Evolutionary conservation across 2,797 vertebrate genomes (phyloP).

Genomic region (Parotocinclus haroldoi): DNA sequence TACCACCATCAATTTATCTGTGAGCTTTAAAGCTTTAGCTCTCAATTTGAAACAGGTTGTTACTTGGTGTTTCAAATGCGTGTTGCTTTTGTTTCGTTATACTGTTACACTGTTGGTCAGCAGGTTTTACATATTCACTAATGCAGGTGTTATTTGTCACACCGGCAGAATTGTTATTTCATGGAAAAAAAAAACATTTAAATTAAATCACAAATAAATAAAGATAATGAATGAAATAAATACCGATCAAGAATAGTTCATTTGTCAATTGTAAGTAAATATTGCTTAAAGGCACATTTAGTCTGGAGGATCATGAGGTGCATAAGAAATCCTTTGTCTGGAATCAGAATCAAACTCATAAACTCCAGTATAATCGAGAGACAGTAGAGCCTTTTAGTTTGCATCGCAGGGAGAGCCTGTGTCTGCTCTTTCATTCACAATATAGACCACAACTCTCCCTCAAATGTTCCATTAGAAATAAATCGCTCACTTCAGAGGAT

Average conservation of each 20-base stretch:
- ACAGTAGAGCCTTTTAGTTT: conserved; percentile 16
- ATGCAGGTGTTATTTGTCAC: too few relatives aligned
- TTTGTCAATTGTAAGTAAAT: too few relatives aligned
- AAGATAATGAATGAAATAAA: not conserved
- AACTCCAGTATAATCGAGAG: conserved; percentile 14
- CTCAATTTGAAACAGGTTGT: conserved; percentile 18
- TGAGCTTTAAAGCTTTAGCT: conserved; percentile 15
- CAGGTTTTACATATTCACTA: too few relatives aligned
- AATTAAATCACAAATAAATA: too few relatives aligned
- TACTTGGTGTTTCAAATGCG: conserved; percentile 5
- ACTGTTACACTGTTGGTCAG: too few relatives aligned
- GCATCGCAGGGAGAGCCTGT: conserved; percentile 8
- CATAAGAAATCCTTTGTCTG: conserved; percentile 21
- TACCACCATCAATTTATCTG: conserved; percentile 28
- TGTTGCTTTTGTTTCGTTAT: not conserved
- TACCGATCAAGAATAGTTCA: conserved; percentile 9
- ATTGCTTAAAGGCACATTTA: not conserved
- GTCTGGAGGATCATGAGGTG: conserved; percentile 14
- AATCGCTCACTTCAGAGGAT: conserved; percentile 14
- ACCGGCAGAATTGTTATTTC: too few relatives aligned
- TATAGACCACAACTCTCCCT: conserved; percentile 15
- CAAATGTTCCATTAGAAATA: conserved; percentile 13
- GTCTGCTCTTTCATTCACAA: conserved; percentile 32
- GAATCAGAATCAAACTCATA: conserved; percentile 17
- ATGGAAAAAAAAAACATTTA: too few relatives aligned